A percentile compares a stretch with the other conserved stretches of the same genome.
Evolutionary conservation across 2,113 vertebrate genomes (phyloP).

Genomic region (Micromys minutus): DNA sequence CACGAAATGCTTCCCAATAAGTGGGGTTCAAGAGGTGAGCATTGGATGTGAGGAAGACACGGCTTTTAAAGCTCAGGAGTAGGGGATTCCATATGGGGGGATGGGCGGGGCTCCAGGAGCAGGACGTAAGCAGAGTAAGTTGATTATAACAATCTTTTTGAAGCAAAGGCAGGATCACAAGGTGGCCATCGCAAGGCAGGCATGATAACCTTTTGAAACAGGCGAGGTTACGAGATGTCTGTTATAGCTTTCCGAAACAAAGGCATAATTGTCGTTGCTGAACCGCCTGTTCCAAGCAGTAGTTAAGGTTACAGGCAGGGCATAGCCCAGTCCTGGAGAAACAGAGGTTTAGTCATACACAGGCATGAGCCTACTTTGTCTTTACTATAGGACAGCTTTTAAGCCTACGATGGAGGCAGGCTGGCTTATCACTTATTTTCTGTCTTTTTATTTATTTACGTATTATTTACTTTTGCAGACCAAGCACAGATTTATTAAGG

Average conservation of each 20-base stretch:
- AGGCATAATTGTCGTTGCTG: not conserved
- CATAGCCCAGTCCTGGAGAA: not conserved
- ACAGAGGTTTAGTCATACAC: too few species aligned
- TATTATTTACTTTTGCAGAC: not conserved
- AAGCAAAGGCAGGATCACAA: not conserved
- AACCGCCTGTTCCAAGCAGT: too few species aligned
- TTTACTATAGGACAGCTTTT: not conserved
- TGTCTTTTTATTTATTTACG: not conserved
- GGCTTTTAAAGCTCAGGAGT: not conserved
- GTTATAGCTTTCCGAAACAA: not conserved
- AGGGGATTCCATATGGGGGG: not conserved
- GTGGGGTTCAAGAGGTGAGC: not conserved
- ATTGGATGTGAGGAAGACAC: not conserved
- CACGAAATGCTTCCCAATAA: not conserved
- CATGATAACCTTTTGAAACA: not conserved
- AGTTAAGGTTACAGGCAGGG: not conserved
- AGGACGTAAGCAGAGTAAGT: not conserved
- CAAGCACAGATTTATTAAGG: not conserved
- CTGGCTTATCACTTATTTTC: not conserved
- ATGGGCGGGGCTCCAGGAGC: not conserved
- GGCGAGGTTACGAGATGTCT: not conserved
- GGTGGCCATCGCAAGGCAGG: not conserved
- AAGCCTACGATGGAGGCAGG: not conserved
- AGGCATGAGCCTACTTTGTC: not conserved
- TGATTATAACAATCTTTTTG: not conserved